A percentile compares a stretch with the other conserved stretches of the same genome.
These are phyloP conservation scores for Cydia pomonella DNA, from an alignment of 1,140 invertebrate species.

Conservation along the genomic window DNA sequence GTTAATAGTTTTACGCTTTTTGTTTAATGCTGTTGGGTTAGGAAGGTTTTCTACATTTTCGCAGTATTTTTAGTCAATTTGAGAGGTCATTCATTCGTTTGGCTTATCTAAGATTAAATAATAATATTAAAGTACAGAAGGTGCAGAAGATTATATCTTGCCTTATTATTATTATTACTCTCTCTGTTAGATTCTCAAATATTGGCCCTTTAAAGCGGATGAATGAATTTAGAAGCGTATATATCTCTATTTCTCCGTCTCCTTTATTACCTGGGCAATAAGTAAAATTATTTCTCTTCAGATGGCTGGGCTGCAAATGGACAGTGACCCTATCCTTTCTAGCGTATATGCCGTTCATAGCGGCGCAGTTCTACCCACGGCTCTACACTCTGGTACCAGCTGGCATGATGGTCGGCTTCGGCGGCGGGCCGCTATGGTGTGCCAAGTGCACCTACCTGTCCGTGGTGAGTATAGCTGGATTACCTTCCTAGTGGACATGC, in stretches of 20 bases:
- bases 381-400: slow-evolving; percentile 93
- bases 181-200: neutral
- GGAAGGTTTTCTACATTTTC: too few relatives aligned
- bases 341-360: slow-evolving; percentile 93
- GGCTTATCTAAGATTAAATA: too few relatives aligned
- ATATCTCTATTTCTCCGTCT: too few relatives aligned
- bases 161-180: too few relatives aligned
- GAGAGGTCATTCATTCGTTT: too few relatives aligned
- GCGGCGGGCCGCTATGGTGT: slow-evolving; percentile 94
- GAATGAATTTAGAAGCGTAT: neutral
- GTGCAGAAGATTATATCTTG: too few relatives aligned
- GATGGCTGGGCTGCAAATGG: slow-evolving; percentile 92
- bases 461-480: slow-evolving; percentile 81
- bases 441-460: slow-evolving; percentile 95
- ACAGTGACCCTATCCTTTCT: slow-evolving; percentile 91
- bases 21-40: too few relatives aligned
- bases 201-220: neutral
- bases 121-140: too few relatives aligned
- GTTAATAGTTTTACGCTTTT: too few relatives aligned
- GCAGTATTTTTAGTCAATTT: too few relatives aligned
- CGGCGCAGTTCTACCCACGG: slow-evolving; percentile 91
- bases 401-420: slow-evolving; percentile 91
- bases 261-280: too few relatives aligned
- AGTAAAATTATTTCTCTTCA: slow-evolving; percentile 67
- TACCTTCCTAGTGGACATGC: slow-evolving; percentile 93